Conservation (phyloP, 2,888 invertebrate genomes). For the Priocnemis perturbator region DNA sequence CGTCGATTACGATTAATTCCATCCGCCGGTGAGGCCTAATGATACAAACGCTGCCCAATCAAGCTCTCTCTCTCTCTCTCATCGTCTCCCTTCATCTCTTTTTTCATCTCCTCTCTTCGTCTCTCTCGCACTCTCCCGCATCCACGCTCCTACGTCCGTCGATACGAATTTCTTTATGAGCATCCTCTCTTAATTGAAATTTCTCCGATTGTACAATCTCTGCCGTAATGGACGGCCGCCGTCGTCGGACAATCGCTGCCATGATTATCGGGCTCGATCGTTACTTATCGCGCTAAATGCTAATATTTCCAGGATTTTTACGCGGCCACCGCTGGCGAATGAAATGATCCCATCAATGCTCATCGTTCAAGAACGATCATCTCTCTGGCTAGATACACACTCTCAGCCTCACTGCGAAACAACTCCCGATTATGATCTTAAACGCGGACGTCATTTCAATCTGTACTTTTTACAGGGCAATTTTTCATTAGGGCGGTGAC, state of each 20-base stretch:
- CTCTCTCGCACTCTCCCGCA: no score
- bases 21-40: constrained; percentile 22
- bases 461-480: no score
- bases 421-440: no score
- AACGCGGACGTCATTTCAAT: no score
- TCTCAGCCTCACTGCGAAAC: background rate
- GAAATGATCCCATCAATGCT: background rate
- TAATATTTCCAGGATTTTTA: background rate
- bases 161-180: constrained; percentile 3
- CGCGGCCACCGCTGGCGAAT: background rate
- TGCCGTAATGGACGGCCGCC: background rate
- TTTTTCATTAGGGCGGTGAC: no score
- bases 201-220: constrained; percentile 1
- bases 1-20: constrained; percentile 38
- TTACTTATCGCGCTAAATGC: no score
- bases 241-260: background rate
- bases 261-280: no score
- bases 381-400: no score
- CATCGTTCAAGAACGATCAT: constrained; percentile 1
- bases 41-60: constrained; percentile 22
- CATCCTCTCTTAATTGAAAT: constrained; percentile 13
- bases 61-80: background rate
- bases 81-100: no score
- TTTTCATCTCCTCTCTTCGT: no score
- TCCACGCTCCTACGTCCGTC: background rate